Conservation (phyloP, 2,888 invertebrate species). For the Fragum sueziense region DNA sequence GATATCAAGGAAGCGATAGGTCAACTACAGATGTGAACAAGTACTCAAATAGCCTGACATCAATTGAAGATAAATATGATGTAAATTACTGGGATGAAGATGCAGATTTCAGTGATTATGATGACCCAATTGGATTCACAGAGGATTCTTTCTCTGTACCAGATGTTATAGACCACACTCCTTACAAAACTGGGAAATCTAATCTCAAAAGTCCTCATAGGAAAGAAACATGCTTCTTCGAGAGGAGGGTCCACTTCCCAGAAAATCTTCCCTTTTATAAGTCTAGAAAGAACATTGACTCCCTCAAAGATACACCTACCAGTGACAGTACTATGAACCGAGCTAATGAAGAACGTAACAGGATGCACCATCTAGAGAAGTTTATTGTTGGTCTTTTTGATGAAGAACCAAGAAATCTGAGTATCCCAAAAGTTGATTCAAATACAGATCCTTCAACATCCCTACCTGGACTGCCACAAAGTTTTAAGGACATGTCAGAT, state of each 20-base stretch:
- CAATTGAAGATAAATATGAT: conserved; percentile 6
- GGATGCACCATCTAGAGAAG: conserved; percentile 48
- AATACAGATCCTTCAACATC: neutral
- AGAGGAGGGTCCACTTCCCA: conserved; percentile 46
- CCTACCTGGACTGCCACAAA: neutral
- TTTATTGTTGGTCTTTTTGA: conserved; percentile 56
- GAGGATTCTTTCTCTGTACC: conserved; percentile 18
- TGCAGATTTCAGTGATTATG: conserved; percentile 11
- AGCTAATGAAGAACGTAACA: conserved; percentile 30
- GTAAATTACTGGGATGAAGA: conserved; percentile 20
- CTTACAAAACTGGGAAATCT: conserved; percentile 38
- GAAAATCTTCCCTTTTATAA: conserved; percentile 52
- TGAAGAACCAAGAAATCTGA: conserved; percentile 45
- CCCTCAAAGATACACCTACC: neutral
- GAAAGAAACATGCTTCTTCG: conserved; percentile 31
- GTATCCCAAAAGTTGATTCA: neutral
- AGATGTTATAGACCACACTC: conserved; percentile 48
- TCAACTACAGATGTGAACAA: neutral
- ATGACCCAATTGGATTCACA: neutral
- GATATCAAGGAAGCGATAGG: neutral
- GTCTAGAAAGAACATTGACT: conserved; percentile 25
- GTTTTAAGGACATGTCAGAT: neutral
- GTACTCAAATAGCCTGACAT: neutral
- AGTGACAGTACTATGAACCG: neutral
- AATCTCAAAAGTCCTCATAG: conserved; percentile 34